Evolutionary conservation across 2,797 vertebrate genomes (phyloP).

Genomic region (Platalea minor): DNA sequence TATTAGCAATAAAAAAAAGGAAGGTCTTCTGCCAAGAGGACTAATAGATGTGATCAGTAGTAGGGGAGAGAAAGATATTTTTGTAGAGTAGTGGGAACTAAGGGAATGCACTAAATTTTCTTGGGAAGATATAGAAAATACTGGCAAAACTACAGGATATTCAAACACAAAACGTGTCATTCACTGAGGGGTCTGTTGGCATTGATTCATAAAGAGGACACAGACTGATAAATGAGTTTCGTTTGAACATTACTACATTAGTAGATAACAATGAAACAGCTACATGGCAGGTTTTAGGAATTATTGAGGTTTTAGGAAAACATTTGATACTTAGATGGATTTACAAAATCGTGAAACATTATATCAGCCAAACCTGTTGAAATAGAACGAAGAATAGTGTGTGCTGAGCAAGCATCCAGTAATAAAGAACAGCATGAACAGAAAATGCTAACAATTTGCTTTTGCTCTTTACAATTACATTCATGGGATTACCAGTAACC

Average conservation of each 20-base stretch:
- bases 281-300: neutral
- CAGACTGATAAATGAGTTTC: neutral
- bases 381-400: neutral
- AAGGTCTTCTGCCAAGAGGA: neutral
- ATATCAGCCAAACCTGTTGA: neutral
- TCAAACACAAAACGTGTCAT: neutral
- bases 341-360: neutral
- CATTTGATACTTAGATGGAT: neutral
- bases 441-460: neutral
- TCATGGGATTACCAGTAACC: neutral
- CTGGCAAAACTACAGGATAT: neutral
- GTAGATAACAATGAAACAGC: neutral
- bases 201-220: neutral
- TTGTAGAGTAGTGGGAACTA: neutral
- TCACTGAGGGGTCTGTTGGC: neutral
- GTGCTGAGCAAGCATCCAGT: neutral
- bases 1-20: constrained; percentile 9
- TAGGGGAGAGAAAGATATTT: neutral
- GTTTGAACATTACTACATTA: neutral
- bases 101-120: neutral
- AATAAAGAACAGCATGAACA: neutral
- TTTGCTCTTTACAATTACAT: neutral
- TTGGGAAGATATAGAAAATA: neutral
- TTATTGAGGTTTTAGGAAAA: neutral
- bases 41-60: neutral